A percentile compares a stretch with the other conserved stretches of the same genome.
Evolutionary conservation across 2,797 vertebrate species (phyloP).

Genomic region (Eidolon dupreanum): DNA sequence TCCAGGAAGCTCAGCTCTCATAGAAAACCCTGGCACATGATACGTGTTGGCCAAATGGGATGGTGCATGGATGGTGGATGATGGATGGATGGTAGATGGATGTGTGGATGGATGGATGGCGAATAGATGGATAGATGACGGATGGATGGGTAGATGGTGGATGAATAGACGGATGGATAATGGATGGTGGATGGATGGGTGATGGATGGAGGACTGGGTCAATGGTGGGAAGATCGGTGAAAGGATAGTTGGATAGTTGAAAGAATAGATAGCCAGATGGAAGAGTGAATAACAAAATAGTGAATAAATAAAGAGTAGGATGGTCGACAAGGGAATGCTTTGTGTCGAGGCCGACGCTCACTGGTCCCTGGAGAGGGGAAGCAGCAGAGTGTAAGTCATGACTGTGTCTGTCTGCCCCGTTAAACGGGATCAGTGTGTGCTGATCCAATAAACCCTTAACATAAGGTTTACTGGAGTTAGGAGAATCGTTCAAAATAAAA

Average conservation of each 20-base stretch:
- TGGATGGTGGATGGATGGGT: not conserved
- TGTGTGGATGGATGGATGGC: not conserved
- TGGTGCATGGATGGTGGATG: too few species aligned
- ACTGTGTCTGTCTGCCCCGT: not conserved
- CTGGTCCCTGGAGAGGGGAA: not conserved
- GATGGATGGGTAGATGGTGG: accelerated
- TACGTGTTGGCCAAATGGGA: not conserved
- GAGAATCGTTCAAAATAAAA: not conserved
- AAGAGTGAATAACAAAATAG: not conserved
- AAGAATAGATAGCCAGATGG: too few species aligned
- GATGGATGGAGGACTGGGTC: not conserved
- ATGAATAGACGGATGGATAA: too few species aligned
- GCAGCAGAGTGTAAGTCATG: too few species aligned
- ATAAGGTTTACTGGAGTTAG: not conserved
- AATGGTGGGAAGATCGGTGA: too few species aligned
- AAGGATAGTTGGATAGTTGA: not conserved
- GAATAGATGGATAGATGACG: too few species aligned
- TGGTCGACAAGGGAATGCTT: not conserved
- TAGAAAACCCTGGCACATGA: not conserved
- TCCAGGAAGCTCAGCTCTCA: not conserved
- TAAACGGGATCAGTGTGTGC: not conserved
- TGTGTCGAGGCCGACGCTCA: not conserved
- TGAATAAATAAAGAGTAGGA: not conserved
- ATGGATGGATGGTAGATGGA: not conserved
- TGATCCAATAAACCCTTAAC: not conserved